Evolutionary conservation across 2,113 vertebrate species (phyloP), one percentile per base, ranked within the genome.

Genomic region (Strigops habroptila): DNA sequence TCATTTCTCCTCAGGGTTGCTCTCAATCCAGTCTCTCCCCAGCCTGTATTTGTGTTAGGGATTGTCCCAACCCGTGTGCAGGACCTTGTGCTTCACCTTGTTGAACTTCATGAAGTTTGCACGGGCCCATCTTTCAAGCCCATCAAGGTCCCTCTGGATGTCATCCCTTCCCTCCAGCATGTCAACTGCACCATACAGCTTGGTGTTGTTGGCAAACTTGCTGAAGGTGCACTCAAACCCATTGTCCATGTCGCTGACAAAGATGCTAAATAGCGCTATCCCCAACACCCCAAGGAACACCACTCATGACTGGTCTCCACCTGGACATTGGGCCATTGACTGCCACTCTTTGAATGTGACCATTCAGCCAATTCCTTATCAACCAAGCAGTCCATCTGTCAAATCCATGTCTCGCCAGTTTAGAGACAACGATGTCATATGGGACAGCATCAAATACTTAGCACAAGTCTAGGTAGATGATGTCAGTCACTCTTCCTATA

Each of bases 1-100:
- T 35, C 39, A 28, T 53, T 53, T 39, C 39, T 82, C 52, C 44
- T 17, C 16, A 46, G 21, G 13, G 19, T 39, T 76, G 46, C 46
- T 53, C n/a, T 76, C 13, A 62, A 31, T 62, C 24, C 6, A 1
- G 62, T 62, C 8, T 68, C 13, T 24, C 48, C 27, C 23, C 33
- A 82, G 27, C 33, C 33, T 18, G 15, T 24, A 2, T 59, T 79
- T 65, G 33, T 67, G 1, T 28, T 79, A 21, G 33, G 19, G 33
- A 18, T 41, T 83, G 24, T n/a, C n/a, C n/a, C 1, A 5, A n/a
- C 9, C 21, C 16, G 22, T 0, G 0, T 25, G 33, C 0, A 17
- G 1, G 16, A n/a, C 19, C 6, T 60, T 79, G 74, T 10, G 24
- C 3, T 59, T 46, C 37, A 2, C 19, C n/a, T 44, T 39, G 16